Conservation (phyloP, 2,888 invertebrate species). For the Pseudanteris insignis region DNA sequence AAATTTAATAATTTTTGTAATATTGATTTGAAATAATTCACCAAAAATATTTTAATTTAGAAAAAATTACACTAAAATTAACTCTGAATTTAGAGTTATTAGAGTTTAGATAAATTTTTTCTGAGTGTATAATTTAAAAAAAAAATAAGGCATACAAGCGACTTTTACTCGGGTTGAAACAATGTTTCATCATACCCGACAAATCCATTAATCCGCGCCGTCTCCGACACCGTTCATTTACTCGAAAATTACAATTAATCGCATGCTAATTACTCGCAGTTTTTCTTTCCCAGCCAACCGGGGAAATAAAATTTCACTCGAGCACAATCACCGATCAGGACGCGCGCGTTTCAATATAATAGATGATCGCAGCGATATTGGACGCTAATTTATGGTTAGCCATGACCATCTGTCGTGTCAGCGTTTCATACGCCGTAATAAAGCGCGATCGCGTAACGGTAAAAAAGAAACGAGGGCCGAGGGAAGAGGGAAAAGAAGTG, state of each 20-base stretch:
- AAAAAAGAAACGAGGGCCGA: not conserved
- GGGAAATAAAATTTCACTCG: slow-evolving; percentile 23
- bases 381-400: slow-evolving; percentile 40
- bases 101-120: too few relatives aligned
- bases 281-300: slow-evolving; percentile 2
- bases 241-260: slow-evolving; percentile 11
- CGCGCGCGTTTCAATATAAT: slow-evolving; percentile 33
- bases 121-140: too few relatives aligned
- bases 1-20: too few relatives aligned
- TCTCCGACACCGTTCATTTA: not conserved
- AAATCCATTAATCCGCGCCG: not conserved
- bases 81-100: too few relatives aligned
- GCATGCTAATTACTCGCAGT: slow-evolving; percentile 26
- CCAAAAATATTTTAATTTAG: too few relatives aligned
- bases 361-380: slow-evolving; percentile 42
- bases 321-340: slow-evolving; percentile 13
- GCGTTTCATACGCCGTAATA: slow-evolving; percentile 38
- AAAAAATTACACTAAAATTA: too few relatives aligned
- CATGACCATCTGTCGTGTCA: slow-evolving; percentile 45
- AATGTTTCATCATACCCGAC: not conserved
- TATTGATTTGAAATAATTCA: too few relatives aligned
- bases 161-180: too few relatives aligned
- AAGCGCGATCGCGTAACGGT: not conserved
- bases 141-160: too few relatives aligned
- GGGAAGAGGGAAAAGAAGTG: slow-evolving; percentile 6